phyloP scores from a whole-genome alignment of 2,888 invertebrate species.

The Limnephilus rhombicus region DNA sequence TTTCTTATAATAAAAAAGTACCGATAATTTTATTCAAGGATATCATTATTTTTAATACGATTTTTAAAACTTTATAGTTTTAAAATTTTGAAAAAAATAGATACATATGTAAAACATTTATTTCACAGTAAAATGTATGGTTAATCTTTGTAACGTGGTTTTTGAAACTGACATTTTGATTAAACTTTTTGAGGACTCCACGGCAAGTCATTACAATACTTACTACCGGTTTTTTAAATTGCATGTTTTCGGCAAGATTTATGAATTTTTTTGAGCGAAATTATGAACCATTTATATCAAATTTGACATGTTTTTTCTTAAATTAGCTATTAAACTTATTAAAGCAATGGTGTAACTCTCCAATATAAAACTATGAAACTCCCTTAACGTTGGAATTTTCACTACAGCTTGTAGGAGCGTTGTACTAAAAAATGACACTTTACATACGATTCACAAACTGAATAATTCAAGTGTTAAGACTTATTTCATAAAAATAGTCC shows the following conservation, averaged over 20 bases:
- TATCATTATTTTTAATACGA: no score
- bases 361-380: background rate
- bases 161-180: background rate
- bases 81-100: no score
- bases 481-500: no score
- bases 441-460: no score
- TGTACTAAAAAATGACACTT: no score
- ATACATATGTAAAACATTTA: background rate
- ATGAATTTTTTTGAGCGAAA: background rate
- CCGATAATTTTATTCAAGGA: no score
- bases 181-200: background rate
- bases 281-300: background rate
- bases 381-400: background rate
- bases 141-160: background rate
- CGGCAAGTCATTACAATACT: background rate
- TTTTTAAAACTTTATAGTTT: no score
- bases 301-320: background rate
- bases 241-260: background rate
- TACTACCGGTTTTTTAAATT: background rate
- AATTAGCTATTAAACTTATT: background rate
- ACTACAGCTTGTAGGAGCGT: background rate
- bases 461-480: no score
- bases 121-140: background rate
- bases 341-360: background rate
- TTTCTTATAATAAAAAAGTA: no score